phyloP scores from a whole-genome alignment of 2,797 vertebrate species.

The Sparidentex hasta region DNA sequence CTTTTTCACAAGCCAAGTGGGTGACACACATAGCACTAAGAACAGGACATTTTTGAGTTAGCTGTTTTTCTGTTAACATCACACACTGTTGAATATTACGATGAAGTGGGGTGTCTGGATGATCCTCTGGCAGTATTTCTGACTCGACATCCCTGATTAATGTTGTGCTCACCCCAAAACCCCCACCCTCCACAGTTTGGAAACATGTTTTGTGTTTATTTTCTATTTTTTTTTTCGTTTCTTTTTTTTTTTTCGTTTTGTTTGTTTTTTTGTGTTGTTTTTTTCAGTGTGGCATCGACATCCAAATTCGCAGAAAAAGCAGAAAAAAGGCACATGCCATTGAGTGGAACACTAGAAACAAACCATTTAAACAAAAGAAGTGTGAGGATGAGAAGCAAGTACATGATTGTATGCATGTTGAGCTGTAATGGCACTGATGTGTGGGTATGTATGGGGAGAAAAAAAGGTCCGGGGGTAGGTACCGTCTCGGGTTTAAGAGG shows the following conservation, averaged over 20 bases:
- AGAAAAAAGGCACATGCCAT: conserved; percentile 90
- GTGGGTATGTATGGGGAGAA: conserved; percentile 50
- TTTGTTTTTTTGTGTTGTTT: neutral
- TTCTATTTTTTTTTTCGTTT: conserved; percentile 5
- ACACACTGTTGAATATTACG: conserved; percentile 82
- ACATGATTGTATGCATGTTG: conserved; percentile 69
- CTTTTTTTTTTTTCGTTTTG: conserved; percentile 5
- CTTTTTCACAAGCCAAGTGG: conserved; percentile 88
- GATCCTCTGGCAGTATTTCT: conserved; percentile 82
- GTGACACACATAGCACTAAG: conserved; percentile 87
- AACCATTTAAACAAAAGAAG: conserved; percentile 73
- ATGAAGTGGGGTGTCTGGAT: conserved; percentile 81
- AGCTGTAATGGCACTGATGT: conserved; percentile 81
- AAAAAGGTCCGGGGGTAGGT: conserved; percentile 34
- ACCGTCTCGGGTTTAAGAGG: conserved; percentile 53
- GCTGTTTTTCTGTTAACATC: conserved; percentile 82
- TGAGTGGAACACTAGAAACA: conserved; percentile 82
- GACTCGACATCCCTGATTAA: conserved; percentile 83
- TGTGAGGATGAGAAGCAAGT: conserved; percentile 73
- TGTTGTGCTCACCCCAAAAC: conserved; percentile 78
- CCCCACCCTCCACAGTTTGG: conserved; percentile 65
- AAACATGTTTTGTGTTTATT: conserved; percentile 45
- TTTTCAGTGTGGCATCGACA: conserved; percentile 78
- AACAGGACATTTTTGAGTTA: conserved; percentile 83
- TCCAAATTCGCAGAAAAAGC: conserved; percentile 86